Percentiles rank a stretch among this genome's conserved stretches.
Conservation (phyloP, 2,113 vertebrate genomes). For the Mirza zaza region DNA sequence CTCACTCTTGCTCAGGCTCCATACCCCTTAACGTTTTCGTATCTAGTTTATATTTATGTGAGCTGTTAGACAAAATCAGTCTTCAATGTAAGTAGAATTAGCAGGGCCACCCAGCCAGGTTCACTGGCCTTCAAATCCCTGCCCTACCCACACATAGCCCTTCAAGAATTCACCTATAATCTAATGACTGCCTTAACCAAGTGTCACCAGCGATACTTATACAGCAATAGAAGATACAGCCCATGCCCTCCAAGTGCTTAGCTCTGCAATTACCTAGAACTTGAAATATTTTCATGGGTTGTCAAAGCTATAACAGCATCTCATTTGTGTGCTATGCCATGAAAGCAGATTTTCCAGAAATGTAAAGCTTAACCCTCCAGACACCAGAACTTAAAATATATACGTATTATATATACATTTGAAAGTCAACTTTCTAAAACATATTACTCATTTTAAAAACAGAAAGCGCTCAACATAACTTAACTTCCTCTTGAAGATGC, state of each 20-base stretch:
- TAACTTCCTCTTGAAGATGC: not conserved
- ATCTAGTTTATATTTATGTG: not conserved
- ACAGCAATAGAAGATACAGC: not conserved
- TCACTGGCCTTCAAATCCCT: not conserved
- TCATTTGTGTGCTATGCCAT: not conserved
- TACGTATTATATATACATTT: not conserved
- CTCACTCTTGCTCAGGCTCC: too few relatives aligned
- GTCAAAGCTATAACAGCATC: not conserved
- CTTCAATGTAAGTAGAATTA: not conserved
- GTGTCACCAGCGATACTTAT: not conserved
- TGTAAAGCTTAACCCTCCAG: not conserved
- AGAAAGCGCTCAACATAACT: not conserved
- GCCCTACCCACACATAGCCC: not conserved
- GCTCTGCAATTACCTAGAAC: not conserved
- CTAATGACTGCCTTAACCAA: not conserved
- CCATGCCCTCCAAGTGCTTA: not conserved
- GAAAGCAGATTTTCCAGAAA: not conserved
- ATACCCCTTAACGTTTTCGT: not conserved
- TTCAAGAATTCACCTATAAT: not conserved
- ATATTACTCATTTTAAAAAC: not conserved
- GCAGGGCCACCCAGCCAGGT: not conserved
- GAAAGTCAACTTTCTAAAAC: not conserved
- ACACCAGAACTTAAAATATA: not conserved
- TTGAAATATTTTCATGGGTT: not conserved
- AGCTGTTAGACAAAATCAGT: not conserved